Evolutionary conservation across 2,797 vertebrate genomes (phyloP), one percentile per base, ranked within the genome.

Genomic region (Hippopotamyrus pictus): DNA sequence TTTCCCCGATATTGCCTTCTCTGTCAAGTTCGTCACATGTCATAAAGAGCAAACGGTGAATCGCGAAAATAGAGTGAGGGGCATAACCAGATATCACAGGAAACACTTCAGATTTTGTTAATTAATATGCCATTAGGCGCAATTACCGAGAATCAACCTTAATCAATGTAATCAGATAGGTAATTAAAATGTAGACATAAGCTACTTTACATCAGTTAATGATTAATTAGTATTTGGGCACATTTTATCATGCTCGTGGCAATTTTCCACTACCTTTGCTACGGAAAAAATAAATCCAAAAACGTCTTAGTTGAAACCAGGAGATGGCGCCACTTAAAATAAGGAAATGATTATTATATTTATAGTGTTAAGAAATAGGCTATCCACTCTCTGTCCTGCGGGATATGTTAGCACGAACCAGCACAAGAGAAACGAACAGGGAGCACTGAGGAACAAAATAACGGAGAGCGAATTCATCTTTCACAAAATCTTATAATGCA

Each of bases 301-400:
- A 88, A 25, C 37, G n/a, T 88, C 90, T 79, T 48, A 7, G 5
- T 88, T 90, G n/a, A 79, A 3, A 85, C 95, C 96, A 94, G 94
- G 11, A 96, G 96, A 95, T 96, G 96, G 96, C 95, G 96, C 95
- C 94, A 94, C 79, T 84, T 91, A 93, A 94, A 94, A 91, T 94
- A 91, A 91, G 89, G 86, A 89, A 89, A 86, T 85, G 88, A 50
- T 86, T 89, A 86, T 69, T 85, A 33, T 65, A 44, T 86, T 86
- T 69, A 83, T 65, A 62, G 17, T 73, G 44, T 57, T 19, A 46
- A 89, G 54, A 51, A 51, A 84, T 51, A 59, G 57, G 57, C 57
- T 59, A 33, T 51, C 89, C 86, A 87, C 53, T 9, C 7, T 46
- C 86, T 62, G 57, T 48, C 86, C 44, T 48, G 57, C 19, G 44